These are phyloP conservation scores for Oscheius sp. DNA, from an alignment of 1,140 invertebrate genomes.

Conservation along the genomic window DNA sequence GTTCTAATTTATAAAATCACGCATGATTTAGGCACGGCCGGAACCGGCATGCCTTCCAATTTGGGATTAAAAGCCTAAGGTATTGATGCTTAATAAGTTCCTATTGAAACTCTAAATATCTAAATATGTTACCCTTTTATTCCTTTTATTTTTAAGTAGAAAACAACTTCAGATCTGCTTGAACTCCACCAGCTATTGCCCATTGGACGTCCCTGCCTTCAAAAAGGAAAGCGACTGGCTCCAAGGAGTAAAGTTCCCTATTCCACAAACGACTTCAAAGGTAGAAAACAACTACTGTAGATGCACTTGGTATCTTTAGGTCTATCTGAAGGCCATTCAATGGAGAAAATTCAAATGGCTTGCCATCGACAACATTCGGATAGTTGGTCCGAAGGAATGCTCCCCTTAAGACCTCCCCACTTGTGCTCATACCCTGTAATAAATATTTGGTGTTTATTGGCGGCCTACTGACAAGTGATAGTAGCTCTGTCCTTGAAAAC, in stretches of 20 bases:
- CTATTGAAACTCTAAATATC: too few relatives aligned
- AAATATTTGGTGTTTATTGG: too few relatives aligned
- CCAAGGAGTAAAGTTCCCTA: conserved; percentile 22
- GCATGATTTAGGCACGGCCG: too few relatives aligned
- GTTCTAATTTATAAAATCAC: too few relatives aligned
- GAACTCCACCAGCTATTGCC: conserved; percentile 25
- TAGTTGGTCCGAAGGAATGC: not conserved
- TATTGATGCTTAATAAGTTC: too few relatives aligned
- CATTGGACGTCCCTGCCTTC: conserved; percentile 16
- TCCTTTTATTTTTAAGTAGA: too few relatives aligned
- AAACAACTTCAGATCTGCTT: conserved; percentile 27
- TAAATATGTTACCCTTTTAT: too few relatives aligned
- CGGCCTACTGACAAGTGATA: too few relatives aligned
- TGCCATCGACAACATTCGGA: conserved; percentile 30
- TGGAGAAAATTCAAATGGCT: conserved; percentile 39
- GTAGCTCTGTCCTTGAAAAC: too few relatives aligned
- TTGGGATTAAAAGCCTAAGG: too few relatives aligned
- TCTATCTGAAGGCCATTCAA: conserved; percentile 31
- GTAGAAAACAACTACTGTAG: not conserved
- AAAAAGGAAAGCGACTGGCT: conserved; percentile 29
- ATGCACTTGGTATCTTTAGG: not conserved
- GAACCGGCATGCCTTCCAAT: too few relatives aligned
- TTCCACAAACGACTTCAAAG: conserved; percentile 22
- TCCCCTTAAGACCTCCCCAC: not conserved
- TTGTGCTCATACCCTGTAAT: too few relatives aligned